Percentiles rank a stretch among this genome's conserved stretches.
Conservation (phyloP, 2,113 vertebrate species). For the Cepphus grylle region DNA sequence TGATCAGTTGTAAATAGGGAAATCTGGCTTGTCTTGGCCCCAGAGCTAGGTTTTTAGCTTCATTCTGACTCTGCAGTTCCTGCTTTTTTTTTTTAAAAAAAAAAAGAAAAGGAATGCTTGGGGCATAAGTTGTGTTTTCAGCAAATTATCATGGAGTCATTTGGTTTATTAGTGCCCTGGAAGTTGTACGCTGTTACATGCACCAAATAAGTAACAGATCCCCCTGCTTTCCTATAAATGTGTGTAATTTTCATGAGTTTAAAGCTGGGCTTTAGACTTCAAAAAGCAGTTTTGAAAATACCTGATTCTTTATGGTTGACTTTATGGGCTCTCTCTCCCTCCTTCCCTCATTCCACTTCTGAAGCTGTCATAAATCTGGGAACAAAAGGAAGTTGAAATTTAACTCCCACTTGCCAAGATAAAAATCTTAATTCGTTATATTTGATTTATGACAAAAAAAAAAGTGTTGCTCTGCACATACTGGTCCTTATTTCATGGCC, state of each 20-base stretch:
- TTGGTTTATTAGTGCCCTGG: background rate
- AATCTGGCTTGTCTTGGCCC: background rate
- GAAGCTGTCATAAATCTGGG: constrained; percentile 1
- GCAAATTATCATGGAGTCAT: background rate
- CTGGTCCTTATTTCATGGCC: background rate
- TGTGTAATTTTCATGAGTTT: background rate
- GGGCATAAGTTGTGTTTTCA: background rate
- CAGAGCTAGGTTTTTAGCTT: background rate
- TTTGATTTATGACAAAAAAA: background rate
- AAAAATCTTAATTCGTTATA: background rate
- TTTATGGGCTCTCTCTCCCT: background rate
- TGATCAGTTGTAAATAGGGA: background rate
- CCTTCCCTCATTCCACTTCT: background rate
- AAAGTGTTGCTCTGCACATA: background rate
- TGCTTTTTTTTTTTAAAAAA: background rate
- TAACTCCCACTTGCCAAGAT: background rate
- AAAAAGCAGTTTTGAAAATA: background rate
- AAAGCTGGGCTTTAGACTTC: background rate
- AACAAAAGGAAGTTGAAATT: background rate
- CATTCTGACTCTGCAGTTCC: background rate
- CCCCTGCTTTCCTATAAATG: background rate
- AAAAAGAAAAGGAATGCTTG: background rate
- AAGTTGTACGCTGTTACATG: background rate
- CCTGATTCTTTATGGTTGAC: background rate
- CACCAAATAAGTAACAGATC: background rate